Conservation (phyloP, 2,113 vertebrate species). For the Petromus typicus region DNA sequence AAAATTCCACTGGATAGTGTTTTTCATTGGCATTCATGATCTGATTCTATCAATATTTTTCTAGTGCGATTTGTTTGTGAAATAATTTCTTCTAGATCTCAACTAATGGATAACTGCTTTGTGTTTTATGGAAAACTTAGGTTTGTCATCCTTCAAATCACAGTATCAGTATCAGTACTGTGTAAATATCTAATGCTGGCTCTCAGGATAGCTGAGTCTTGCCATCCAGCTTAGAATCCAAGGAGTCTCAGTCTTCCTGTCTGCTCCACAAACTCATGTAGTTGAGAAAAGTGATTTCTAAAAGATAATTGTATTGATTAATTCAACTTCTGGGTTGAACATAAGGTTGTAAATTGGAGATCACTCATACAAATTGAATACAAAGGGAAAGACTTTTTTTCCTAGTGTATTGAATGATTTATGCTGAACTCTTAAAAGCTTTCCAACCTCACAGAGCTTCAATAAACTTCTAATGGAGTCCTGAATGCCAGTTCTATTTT, state of each 20-base stretch:
- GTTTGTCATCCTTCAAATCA: not conserved
- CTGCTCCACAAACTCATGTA: slow-evolving; percentile 31
- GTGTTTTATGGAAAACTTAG: slow-evolving; percentile 26
- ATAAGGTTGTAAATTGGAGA: slow-evolving; percentile 76
- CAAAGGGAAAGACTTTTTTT: slow-evolving; percentile 67
- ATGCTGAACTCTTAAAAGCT: slow-evolving; percentile 81
- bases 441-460: slow-evolving; percentile 74
- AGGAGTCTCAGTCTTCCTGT: slow-evolving; percentile 57
- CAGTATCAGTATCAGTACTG: not conserved
- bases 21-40: slow-evolving; percentile 23
- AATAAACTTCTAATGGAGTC: slow-evolving; percentile 78
- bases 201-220: not conserved
- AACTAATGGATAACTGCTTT: slow-evolving; percentile 13
- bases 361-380: slow-evolving; percentile 79
- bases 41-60: slow-evolving; percentile 34
- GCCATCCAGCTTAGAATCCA: not conserved
- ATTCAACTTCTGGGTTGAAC: slow-evolving; percentile 69
- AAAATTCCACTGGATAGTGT: not conserved
- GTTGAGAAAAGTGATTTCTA: slow-evolving; percentile 67
- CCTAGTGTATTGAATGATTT: slow-evolving; percentile 72
- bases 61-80: not conserved
- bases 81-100: slow-evolving; percentile 16
- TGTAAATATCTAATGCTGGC: not conserved
- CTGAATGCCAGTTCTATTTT: slow-evolving; percentile 74
- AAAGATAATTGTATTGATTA: slow-evolving; percentile 78